Conservation (phyloP, 1,140 invertebrate species). For the Pseudomyrmex flavicornis region DNA sequence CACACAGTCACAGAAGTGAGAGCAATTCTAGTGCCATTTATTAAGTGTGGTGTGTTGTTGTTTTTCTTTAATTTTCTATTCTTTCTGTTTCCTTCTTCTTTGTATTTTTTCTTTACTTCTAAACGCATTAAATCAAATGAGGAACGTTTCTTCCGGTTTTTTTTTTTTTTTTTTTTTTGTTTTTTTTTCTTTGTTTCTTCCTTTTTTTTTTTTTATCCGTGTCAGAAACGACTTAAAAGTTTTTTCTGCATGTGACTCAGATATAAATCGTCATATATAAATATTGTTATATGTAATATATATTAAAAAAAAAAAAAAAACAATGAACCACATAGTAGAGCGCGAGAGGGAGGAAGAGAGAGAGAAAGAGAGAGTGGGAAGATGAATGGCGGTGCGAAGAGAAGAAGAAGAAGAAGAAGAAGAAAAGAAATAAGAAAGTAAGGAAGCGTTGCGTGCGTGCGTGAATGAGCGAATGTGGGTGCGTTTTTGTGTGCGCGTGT, state of each 20-base stretch:
- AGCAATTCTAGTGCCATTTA: slow-evolving; percentile 87
- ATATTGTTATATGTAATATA: slow-evolving; percentile 85
- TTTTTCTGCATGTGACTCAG: slow-evolving; percentile 84
- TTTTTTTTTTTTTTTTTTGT: slow-evolving; percentile 78
- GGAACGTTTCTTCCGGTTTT: not conserved
- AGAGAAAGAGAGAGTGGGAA: slow-evolving; percentile 14
- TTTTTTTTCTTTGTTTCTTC: slow-evolving; percentile 80
- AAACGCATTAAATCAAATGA: slow-evolving; percentile 42
- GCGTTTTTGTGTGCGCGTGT: not conserved
- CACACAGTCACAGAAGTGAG: slow-evolving; percentile 81
- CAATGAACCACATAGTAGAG: slow-evolving; percentile 81
- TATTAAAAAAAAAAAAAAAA: slow-evolving; percentile 54
- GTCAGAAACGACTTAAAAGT: slow-evolving; percentile 81
- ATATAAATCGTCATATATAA: slow-evolving; percentile 84
- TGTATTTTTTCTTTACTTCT: slow-evolving; percentile 14
- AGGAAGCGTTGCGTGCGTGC: not conserved
- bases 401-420: not conserved
- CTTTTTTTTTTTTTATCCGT: slow-evolving; percentile 77
- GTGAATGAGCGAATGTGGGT: not conserved
- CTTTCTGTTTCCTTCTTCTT: slow-evolving; percentile 30
- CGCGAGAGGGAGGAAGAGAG: slow-evolving; percentile 33
- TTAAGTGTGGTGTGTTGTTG: slow-evolving; percentile 84
- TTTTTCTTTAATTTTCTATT: slow-evolving; percentile 36
- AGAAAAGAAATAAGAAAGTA: slow-evolving; percentile 1
- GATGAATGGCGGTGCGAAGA: slow-evolving; percentile 5